A percentile compares a stretch with the other conserved stretches of the same genome.
Conservation (phyloP, 2,113 vertebrate genomes). For the Cichladusa arquata region DNA sequence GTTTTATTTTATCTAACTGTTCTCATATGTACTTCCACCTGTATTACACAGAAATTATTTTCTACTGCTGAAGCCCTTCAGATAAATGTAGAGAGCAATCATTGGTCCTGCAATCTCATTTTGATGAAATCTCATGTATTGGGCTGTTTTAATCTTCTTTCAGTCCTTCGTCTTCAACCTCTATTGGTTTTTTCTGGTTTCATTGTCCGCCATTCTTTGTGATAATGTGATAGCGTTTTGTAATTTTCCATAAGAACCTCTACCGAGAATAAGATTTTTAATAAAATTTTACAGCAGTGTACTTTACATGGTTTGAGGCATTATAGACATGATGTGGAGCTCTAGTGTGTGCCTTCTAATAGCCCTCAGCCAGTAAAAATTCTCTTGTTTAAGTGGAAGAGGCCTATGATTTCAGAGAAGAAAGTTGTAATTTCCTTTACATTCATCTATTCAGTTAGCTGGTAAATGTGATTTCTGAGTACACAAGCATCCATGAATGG, state of each 20-base stretch:
- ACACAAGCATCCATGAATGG: constrained; percentile 59
- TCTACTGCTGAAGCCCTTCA: neutral
- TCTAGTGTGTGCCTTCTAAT: neutral
- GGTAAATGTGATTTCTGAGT: constrained; percentile 64
- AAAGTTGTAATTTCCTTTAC: constrained; percentile 64
- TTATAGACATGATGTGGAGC: neutral
- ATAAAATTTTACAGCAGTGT: neutral
- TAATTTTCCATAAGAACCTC: neutral
- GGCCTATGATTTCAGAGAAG: constrained; percentile 62
- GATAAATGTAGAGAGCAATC: neutral
- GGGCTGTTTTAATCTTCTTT: neutral
- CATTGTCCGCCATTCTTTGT: neutral
- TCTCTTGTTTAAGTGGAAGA: constrained; percentile 51
- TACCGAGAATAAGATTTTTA: neutral
- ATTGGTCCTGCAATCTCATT: neutral
- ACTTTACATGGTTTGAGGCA: neutral
- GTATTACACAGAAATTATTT: neutral
- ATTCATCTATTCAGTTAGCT: constrained; percentile 52
- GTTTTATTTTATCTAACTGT: neutral
- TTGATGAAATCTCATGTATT: neutral
- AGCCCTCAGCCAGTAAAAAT: constrained; percentile 12
- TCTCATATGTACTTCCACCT: neutral
- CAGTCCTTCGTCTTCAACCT: neutral
- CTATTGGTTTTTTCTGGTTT: neutral
- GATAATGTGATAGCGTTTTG: neutral